Evolutionary conservation across 2,797 vertebrate species (phyloP), one percentile per base, ranked within the genome.

Genomic region (Alauda arvensis): DNA sequence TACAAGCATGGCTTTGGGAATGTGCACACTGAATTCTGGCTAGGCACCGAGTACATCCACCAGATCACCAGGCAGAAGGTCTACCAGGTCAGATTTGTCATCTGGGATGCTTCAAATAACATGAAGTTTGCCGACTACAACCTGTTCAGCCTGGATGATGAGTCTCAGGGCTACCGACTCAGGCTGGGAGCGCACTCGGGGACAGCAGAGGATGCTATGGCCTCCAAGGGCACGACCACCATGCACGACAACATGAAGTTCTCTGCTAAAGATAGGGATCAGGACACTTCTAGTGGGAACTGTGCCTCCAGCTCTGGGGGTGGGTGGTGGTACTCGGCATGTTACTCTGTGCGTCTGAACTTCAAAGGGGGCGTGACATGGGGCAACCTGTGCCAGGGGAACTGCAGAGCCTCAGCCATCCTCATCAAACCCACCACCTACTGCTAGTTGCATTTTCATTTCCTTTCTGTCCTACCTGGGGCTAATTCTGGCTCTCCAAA

Each of bases 211-310:
- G 90, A 94, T 88, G 88, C 92, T 42, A 88, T 95, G 96, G 61
- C 39, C 49, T 52, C 56, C 76, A 23, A 70, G 52, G 12, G 56
- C 20, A 1, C 7, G 5, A 28, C 18, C 18, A 49, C 37, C 26
- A 46, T 77, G 37, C 93, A 95, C 2, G 37, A 94, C 79, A 93
- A 86, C 77, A 91, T 94, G 92, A 95, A 91, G 42, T 94, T 95
- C 84, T 91, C 93, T 37, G 33, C 90, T 5, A 94, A 93, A 4
- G 93, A 95, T 40, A 4, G 4, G n/a, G 90, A 94, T 68, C 85
- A 91, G 66, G 93, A 95, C 77, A 93, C 72, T 49, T 61, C 23
- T 9, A 37, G 53, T 1, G 67, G 55, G 31, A 95, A 91, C 76
- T 92, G 92, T 74, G 91, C 94, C 1, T 2, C 28, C 48, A 14